phyloP scores from a whole-genome alignment of 2,888 invertebrate genomes.

The Branchipolynoe longqiensis region DNA sequence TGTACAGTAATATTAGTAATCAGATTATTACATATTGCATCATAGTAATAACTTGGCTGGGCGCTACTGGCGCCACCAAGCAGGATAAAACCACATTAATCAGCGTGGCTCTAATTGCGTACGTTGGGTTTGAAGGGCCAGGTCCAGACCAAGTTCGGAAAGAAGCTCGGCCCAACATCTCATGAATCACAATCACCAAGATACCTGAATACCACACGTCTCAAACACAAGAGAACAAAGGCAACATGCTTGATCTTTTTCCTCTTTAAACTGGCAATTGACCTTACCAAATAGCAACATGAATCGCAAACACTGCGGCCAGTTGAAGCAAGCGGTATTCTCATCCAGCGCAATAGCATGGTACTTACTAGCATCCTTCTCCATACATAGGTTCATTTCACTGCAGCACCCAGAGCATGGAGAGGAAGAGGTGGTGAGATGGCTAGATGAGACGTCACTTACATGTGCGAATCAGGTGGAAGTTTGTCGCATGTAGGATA shows the following conservation, averaged over 20 bases:
- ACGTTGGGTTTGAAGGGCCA: too few relatives aligned
- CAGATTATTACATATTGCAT: constrained; percentile 3
- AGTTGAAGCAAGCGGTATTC: background rate
- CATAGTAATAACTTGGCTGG: background rate
- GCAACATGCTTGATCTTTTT: too few relatives aligned
- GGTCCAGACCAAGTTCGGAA: too few relatives aligned
- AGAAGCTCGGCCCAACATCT: too few relatives aligned
- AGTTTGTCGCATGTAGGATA: background rate
- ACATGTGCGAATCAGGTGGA: background rate
- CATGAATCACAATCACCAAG: too few relatives aligned
- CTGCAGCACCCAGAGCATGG: background rate
- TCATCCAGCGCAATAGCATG: background rate
- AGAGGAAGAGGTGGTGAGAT: too few relatives aligned
- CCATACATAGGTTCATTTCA: background rate
- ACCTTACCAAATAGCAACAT: background rate
- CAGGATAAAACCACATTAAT: background rate
- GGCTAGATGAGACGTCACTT: too few relatives aligned
- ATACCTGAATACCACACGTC: too few relatives aligned
- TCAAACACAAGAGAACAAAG: too few relatives aligned
- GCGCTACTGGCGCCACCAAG: background rate
- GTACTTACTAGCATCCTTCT: background rate
- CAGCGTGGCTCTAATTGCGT: background rate
- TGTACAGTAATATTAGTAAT: too few relatives aligned
- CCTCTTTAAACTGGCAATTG: background rate
- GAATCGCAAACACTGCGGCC: background rate